Base-by-base conservation (phyloP, 2,113 vertebrate species). In the Campylorhamphus procurvoides region DNA sequence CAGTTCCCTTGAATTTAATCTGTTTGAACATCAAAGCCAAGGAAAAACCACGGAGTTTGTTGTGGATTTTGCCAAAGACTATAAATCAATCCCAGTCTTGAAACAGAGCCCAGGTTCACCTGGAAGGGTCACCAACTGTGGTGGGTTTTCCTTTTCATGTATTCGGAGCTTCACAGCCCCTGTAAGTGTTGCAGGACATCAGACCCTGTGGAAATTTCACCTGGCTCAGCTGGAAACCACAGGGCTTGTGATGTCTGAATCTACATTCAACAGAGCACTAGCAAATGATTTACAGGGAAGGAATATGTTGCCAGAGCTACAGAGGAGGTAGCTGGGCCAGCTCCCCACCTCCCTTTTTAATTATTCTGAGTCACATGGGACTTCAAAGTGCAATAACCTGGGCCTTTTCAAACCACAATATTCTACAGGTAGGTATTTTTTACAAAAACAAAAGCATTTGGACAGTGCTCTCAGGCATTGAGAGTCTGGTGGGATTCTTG, bases 21-120 rank as follows among this genome's bases (percentile, higher is more conserved):
- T 66, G n/a, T 39, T 77, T 67, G 46, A 93, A 71, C 63, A 92
- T 80, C 83, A 94, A 96, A 93, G 67, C 63, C 40, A 69, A 85
- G 49, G 75, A 90, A 95, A 44, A 96, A 76, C 12, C 55, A 62
- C 72, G 6, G 29, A 80, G 29, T 24, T 86, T 81, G 63, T 46
- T 71, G 42, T 46, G 47, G 55, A 44, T 60, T 67, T 83, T 50
- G 8, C 55, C 44, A 58, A 29, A 10, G 28, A 7, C n/a, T 40
- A 33, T 55, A 90, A 95, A 93, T 86, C 82, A 87, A 69, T 66
- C 33, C 15, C 19, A 62, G n/a, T 55, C 63, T 80, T 92, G 90
- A 92, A 90, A 86, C 0, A 0, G 20, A 88, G 86, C 63, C 83
- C 68, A 47, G 50, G n/a, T 94, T 95, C 90, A 86, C 79, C 76